Evolutionary conservation across 2,888 invertebrate species (phyloP).

Genomic region (Pristionchus exspectatus): DNA sequence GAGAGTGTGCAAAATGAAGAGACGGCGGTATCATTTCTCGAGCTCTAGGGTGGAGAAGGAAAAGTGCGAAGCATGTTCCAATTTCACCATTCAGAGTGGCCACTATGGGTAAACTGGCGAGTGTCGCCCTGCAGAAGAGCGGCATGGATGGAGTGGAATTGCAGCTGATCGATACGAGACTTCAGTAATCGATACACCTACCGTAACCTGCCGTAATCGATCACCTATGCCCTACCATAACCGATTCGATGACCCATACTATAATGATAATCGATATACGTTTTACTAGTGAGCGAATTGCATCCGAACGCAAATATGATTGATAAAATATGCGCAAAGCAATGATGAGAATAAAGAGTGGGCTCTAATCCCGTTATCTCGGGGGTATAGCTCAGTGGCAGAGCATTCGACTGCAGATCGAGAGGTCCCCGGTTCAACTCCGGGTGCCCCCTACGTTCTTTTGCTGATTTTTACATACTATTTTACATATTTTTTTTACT

Average conservation of each 20-base stretch:
- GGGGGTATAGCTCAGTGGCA: constrained; percentile 72
- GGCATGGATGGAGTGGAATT: too few species aligned
- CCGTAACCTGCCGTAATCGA: too few species aligned
- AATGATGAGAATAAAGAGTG: neutral
- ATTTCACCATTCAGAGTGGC: too few species aligned
- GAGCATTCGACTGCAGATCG: constrained; percentile 75
- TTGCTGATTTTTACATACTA: constrained; percentile 14
- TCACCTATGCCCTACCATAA: neutral
- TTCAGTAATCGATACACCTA: too few species aligned
- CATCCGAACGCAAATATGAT: neutral
- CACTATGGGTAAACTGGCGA: too few species aligned
- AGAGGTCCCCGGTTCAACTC: constrained; percentile 73
- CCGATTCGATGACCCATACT: neutral
- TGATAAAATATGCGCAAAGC: neutral
- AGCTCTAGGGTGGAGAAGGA: too few species aligned
- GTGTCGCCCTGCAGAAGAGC: too few species aligned
- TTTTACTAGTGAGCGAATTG: neutral
- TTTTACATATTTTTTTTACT: too few species aligned
- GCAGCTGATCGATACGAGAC: too few species aligned
- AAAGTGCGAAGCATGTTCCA: too few species aligned
- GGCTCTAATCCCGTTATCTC: neutral
- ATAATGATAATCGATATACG: neutral
- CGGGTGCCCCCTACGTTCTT: constrained; percentile 63
- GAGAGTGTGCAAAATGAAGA: too few species aligned
- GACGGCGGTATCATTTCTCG: too few species aligned